phyloP scores from a whole-genome alignment of 2,113 vertebrate genomes.

The Petrocephalus zakoni region DNA sequence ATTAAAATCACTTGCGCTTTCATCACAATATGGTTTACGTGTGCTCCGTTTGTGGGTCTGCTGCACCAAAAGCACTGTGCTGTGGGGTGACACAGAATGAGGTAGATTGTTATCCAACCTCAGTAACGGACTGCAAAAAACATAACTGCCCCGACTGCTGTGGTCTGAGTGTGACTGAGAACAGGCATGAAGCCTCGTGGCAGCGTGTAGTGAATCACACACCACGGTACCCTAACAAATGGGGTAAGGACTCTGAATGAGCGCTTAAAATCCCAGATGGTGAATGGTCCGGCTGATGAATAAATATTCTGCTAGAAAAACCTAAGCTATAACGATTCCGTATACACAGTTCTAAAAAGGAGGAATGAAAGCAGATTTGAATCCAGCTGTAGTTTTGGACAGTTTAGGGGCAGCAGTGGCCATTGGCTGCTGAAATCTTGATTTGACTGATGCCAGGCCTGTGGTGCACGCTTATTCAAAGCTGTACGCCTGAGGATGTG shows the following conservation, averaged over 20 bases:
- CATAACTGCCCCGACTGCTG: neutral
- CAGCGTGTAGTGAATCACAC: neutral
- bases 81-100: neutral
- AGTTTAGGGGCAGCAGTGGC: no score
- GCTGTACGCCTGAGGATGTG: neutral
- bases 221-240: neutral
- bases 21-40: no score
- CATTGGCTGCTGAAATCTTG: neutral
- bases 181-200: neutral
- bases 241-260: neutral
- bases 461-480: neutral
- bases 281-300: neutral
- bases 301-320: neutral
- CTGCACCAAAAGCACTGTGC: neutral
- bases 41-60: neutral
- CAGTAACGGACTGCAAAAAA: neutral
- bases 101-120: neutral
- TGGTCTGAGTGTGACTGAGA: neutral
- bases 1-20: no score
- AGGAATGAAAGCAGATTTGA: neutral
- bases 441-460: neutral
- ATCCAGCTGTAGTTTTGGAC: neutral
- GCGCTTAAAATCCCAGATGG: neutral
- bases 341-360: neutral
- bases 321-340: neutral